Base-by-base conservation (phyloP, 2,888 invertebrate genomes). In the Caenorhabditis drosophilae region DNA sequence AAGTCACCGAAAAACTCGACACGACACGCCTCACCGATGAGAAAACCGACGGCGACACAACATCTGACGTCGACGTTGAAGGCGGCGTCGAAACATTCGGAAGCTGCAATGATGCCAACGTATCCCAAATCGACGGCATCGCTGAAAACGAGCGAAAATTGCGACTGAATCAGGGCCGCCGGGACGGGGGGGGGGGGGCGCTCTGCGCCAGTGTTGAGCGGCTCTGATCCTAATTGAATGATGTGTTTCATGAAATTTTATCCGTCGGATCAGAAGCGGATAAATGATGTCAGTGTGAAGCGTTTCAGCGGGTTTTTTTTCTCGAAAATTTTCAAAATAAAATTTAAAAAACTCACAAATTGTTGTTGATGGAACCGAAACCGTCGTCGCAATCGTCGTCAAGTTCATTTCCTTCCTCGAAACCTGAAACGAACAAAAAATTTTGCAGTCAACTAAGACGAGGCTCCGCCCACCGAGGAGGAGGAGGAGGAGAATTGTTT, bases 101-200 rank as follows among this genome's bases (percentile, higher is more conserved):
- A 23, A 45, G 20, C 25, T 51, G 58, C 22, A 58, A 51, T 27
- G 58, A 25, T 15, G 58, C 58, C 38, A 58, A 31, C n/a, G 58
- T 48, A 31, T 58, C 58, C 18, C 45, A 22, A 7, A 58, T 31
- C 15, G 44, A 44, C 25, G 45, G 45, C 9, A 45, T 27, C 15
- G 16, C 45, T 45, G 45, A 15, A 23, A 45, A 9, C 12, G 16
- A 42, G 4, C 9, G 4, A 22, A 22, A 16, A 11, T 6, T 15
- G 16, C 36, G 6, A 31, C 31, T 9, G 31, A 31, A 31, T 9
- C 12, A 31, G 6, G 6, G 6, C 7, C 31, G 31, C 31, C 7
- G 31, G 31, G 6, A 9, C 31, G 6, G 7, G 31, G 12, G 12
- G 12, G 6, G 6, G 31, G 31, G 6, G 7, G 6, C 31, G 31